Conservation (phyloP, 1,140 invertebrate genomes). For the Chrysoperla carnea region DNA sequence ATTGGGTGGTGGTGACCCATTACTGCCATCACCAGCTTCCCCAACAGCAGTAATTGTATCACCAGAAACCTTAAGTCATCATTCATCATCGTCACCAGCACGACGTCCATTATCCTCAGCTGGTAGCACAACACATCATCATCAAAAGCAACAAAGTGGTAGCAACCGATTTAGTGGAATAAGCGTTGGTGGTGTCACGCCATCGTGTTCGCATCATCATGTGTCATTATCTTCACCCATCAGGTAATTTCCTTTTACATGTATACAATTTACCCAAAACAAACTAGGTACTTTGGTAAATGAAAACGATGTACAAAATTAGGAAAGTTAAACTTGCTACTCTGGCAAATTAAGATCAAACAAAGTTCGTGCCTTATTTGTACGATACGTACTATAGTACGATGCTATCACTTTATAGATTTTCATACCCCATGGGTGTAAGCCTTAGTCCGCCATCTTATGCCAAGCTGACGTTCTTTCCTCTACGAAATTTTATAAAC, state of each 20-base stretch:
- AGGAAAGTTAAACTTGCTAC: too few relatives aligned
- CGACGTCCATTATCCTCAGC: constrained; percentile 12
- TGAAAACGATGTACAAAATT: too few relatives aligned
- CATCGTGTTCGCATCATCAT: constrained; percentile 26
- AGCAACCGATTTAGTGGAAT: constrained; percentile 22
- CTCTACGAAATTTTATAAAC: too few relatives aligned
- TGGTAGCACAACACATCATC: constrained; percentile 16
- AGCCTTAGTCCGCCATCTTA: too few relatives aligned
- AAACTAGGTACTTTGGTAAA: too few relatives aligned
- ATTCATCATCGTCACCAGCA: constrained; percentile 26
- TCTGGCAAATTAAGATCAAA: too few relatives aligned
- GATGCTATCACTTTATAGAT: too few relatives aligned
- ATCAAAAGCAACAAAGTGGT: constrained; percentile 6
- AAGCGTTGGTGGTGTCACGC: constrained; percentile 14
- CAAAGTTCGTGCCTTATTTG: too few relatives aligned
- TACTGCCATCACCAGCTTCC: constrained; percentile 48
- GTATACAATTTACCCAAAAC: too few relatives aligned
- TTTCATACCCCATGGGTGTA: too few relatives aligned
- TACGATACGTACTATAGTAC: too few relatives aligned
- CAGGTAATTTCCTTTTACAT: constrained; percentile 13
- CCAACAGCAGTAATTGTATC: constrained; percentile 53
- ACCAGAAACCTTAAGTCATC: constrained; percentile 46
- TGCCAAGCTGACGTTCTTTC: too few relatives aligned
- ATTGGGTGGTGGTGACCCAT: constrained; percentile 12
- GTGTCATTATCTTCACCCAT: constrained; percentile 27